A percentile compares a stretch with the other conserved stretches of the same genome.
Evolutionary conservation across 2,888 invertebrate genomes (phyloP).

Genomic region (Euphydryas editha): DNA sequence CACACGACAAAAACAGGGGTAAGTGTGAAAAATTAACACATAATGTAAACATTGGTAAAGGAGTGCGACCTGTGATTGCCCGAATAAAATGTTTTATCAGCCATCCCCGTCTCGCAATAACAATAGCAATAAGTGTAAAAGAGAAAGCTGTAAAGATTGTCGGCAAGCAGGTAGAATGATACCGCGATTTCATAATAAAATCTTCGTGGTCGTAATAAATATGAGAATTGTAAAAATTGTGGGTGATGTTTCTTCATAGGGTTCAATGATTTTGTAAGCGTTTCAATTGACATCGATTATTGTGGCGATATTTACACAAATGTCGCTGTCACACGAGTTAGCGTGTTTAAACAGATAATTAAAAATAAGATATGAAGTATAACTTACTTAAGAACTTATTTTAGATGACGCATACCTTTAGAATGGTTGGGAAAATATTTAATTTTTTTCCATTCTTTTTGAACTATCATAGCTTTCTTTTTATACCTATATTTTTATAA

Average conservation of each 20-base stretch:
- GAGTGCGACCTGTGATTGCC: conserved; percentile 25
- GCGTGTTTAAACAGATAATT: not conserved
- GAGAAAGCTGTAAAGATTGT: conserved; percentile 20
- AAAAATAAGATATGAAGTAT: too few relatives aligned
- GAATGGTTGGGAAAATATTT: too few relatives aligned
- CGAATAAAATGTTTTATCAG: conserved; percentile 23
- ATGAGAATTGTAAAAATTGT: conserved; percentile 41
- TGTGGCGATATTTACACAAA: not conserved
- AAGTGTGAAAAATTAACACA: conserved; percentile 44
- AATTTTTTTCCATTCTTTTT: too few relatives aligned
- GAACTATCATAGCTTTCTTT: too few relatives aligned
- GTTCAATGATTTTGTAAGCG: conserved; percentile 17
- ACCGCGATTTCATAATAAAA: conserved; percentile 49
- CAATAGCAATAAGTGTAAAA: conserved; percentile 17
- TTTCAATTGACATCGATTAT: not conserved
- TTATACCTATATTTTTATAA: too few relatives aligned
- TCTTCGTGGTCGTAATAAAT: conserved; percentile 48
- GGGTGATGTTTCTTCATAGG: conserved; percentile 19
- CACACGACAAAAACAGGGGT: conserved; percentile 42
- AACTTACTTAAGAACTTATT: too few relatives aligned
- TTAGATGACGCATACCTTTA: too few relatives aligned
- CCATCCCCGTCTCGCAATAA: conserved; percentile 13
- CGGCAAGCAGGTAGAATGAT: conserved; percentile 44
- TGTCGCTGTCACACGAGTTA: not conserved
- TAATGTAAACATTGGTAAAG: conserved; percentile 45